phyloP scores from a whole-genome alignment of 2,113 vertebrate genomes.

The Hipposideros armiger region DNA sequence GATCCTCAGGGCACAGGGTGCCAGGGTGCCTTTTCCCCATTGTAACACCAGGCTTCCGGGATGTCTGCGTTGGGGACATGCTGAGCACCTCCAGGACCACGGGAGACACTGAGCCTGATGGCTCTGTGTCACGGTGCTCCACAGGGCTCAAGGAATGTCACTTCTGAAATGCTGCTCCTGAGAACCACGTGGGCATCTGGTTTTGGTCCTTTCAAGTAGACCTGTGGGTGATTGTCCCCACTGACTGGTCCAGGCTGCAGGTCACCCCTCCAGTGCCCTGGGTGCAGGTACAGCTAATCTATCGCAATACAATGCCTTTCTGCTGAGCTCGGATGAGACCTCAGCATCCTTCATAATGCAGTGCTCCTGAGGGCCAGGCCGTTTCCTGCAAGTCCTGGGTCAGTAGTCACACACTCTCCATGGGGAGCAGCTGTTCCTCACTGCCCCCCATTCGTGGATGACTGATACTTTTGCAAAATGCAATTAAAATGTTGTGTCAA shows the following conservation, averaged over 20 bases:
- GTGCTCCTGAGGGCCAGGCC: accelerated
- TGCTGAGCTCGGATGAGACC: neutral
- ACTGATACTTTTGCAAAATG: neutral
- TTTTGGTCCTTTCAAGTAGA: neutral
- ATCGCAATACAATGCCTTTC: neutral
- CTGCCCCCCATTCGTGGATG: too few relatives aligned
- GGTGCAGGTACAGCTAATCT: accelerated
- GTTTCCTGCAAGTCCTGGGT: neutral
- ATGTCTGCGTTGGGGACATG: neutral
- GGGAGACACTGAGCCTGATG: neutral
- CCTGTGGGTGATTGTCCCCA: neutral
- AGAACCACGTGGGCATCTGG: neutral
- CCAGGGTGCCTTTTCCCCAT: neutral
- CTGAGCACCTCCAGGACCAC: neutral
- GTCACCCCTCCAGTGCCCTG: neutral
- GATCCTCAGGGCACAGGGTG: neutral
- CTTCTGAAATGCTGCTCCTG: neutral
- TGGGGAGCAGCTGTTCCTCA: neutral
- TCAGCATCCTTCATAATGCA: accelerated
- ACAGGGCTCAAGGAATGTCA: accelerated
- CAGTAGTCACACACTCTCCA: neutral
- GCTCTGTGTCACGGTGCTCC: neutral
- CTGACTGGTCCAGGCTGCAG: neutral
- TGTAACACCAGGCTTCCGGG: neutral
- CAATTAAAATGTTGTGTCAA: neutral